Conservation (phyloP, 2,797 vertebrate species). For the Menidia menidia region DNA sequence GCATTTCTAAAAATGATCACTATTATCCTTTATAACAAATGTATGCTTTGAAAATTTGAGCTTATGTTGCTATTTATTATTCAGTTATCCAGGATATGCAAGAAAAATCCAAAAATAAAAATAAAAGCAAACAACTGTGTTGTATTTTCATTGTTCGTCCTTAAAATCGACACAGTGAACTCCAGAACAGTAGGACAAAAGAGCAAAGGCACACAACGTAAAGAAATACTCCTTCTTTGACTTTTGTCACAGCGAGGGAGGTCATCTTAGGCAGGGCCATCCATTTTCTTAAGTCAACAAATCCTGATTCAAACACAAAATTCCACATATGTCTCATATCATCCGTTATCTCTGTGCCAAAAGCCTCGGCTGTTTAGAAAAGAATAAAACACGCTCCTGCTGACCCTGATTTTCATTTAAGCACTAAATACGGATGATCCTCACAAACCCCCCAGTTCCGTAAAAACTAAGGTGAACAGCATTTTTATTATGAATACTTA, state of each 20-base stretch:
- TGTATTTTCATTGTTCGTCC: not conserved
- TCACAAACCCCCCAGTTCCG: no score
- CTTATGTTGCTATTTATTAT: no score
- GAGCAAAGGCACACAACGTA: not conserved
- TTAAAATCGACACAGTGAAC: conserved; percentile 12
- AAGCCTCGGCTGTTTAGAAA: not conserved
- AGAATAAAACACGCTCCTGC: no score
- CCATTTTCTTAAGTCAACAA: not conserved
- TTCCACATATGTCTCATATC: not conserved
- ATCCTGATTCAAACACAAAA: not conserved
- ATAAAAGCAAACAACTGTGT: not conserved
- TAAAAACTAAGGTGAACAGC: not conserved
- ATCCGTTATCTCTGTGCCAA: not conserved
- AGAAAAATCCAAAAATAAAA: not conserved
- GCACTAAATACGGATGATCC: not conserved
- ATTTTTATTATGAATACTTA: not conserved
- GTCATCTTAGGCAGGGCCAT: rapidly evolving
- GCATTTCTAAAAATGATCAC: no score
- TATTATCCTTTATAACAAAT: no score
- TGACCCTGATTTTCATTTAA: no score
- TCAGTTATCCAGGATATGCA: no score
- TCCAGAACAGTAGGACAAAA: not conserved
- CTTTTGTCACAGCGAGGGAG: not conserved
- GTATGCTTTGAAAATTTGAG: no score
- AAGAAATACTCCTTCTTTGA: not conserved